These are phyloP conservation scores for Pollenia labialis DNA, from an alignment of 2,888 invertebrate genomes.

Conservation along the genomic window DNA sequence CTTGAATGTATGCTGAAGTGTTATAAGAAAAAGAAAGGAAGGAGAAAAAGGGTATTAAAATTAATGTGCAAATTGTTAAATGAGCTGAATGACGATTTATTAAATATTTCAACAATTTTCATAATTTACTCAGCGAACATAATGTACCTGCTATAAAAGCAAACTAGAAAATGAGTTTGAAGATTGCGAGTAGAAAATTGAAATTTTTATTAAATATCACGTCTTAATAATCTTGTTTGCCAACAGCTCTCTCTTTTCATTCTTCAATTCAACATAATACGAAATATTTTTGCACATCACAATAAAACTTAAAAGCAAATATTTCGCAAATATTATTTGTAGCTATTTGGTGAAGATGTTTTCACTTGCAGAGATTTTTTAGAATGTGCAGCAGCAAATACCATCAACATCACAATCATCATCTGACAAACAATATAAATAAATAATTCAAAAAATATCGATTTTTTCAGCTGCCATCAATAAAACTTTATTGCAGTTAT, in stretches of 20 bases:
- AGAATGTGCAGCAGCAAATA: slow-evolving; percentile 1
- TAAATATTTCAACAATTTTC: slow-evolving; percentile 8
- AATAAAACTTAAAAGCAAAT: not conserved
- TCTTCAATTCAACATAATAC: not conserved
- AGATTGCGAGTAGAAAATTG: slow-evolving; percentile 19
- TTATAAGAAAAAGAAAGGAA: not conserved
- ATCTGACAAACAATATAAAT: slow-evolving; percentile 3
- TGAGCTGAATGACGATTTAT: slow-evolving; percentile 23
- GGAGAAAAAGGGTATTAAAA: slow-evolving; percentile 6
- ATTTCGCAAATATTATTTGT: not conserved
- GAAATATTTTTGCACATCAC: not conserved
- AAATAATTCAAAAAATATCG: slow-evolving; percentile 14
- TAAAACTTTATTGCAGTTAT: slow-evolving; percentile 23
- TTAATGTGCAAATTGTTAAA: slow-evolving; percentile 50
- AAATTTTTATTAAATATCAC: slow-evolving; percentile 60
- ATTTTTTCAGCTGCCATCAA: slow-evolving; percentile 18
- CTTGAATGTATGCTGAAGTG: not conserved
- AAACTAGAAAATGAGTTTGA: not conserved
- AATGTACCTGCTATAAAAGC: not conserved
- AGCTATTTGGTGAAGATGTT: not conserved
- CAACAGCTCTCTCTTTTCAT: slow-evolving; percentile 8
- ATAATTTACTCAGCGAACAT: not conserved
- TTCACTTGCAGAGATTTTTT: not conserved
- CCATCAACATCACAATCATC: not conserved
- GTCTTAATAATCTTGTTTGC: slow-evolving; percentile 55